Percentiles rank a stretch among this genome's conserved stretches.
Conservation (phyloP, 1,140 invertebrate genomes). For the Aphaenogaster ashmeadi region DNA sequence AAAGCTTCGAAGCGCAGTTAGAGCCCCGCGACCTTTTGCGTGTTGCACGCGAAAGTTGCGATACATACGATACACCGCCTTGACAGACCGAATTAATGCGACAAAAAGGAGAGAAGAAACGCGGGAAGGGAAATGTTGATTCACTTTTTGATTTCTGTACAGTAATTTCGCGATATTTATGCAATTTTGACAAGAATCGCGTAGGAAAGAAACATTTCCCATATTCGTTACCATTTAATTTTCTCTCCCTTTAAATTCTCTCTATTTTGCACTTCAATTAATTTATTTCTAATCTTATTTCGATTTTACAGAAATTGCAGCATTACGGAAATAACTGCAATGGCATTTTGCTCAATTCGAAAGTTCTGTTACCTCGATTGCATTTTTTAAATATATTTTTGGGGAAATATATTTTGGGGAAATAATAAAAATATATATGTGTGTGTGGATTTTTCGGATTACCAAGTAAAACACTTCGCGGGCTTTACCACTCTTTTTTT, state of each 20-base stretch:
- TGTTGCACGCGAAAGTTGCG: constrained; percentile 47
- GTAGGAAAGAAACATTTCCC: background rate
- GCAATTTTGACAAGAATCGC: background rate
- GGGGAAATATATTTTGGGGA: background rate
- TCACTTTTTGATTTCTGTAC: constrained; percentile 13
- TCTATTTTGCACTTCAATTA: background rate
- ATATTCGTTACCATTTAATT: background rate
- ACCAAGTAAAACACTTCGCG: background rate
- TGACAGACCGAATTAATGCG: constrained; percentile 51
- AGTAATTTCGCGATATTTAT: background rate
- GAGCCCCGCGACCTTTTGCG: constrained; percentile 50
- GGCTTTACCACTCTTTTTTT: background rate
- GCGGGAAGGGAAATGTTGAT: background rate
- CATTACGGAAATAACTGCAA: background rate
- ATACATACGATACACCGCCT: constrained; percentile 38
- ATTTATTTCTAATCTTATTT: constrained; percentile 1
- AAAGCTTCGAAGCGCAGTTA: constrained; percentile 37
- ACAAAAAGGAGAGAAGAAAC: constrained; percentile 32
- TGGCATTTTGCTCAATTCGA: background rate
- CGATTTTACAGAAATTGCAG: constrained; percentile 16
- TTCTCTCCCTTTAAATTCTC: background rate
- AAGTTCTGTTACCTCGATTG: background rate
- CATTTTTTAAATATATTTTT: background rate
- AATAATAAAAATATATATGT: background rate
- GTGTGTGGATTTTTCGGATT: constrained; percentile 7